Evolutionary conservation across 2,888 invertebrate species (phyloP).

Genomic region (Dyspetes luteomarginatus): DNA sequence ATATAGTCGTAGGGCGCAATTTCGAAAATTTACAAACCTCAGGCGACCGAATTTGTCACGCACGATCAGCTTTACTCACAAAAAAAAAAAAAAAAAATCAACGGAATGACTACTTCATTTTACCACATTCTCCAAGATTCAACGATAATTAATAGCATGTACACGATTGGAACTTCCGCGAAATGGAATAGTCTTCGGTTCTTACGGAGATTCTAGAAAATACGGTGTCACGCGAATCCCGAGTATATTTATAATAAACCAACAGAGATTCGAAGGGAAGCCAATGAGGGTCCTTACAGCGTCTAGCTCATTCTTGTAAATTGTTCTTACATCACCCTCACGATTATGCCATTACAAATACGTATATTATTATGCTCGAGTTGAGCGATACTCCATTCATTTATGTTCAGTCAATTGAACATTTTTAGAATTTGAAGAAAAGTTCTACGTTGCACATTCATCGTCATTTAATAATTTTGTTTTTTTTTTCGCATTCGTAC

Average conservation of each 20-base stretch:
- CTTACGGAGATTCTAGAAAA: background rate
- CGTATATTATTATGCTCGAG: conserved; percentile 25
- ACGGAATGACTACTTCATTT: no score
- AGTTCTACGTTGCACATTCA: background rate
- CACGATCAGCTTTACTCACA: background rate
- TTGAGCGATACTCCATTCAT: no score
- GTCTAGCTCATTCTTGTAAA: background rate
- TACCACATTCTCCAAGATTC: background rate
- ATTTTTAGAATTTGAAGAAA: conserved; percentile 16
- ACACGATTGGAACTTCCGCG: background rate
- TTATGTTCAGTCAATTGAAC: conserved; percentile 7
- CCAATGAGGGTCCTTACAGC: background rate
- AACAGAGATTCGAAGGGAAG: background rate
- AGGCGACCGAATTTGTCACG: no score
- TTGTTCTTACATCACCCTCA: background rate
- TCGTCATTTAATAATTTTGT: no score
- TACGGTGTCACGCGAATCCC: background rate
- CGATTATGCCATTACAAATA: conserved; percentile 3
- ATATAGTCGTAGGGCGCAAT: background rate
- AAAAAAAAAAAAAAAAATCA: background rate
- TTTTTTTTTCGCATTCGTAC: no score
- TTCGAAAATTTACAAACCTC: background rate
- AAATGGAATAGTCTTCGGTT: background rate
- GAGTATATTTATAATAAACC: background rate
- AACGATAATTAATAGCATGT: background rate